Percentiles rank a stretch among this genome's conserved stretches.
Conservation (phyloP, 2,113 vertebrate species). For the Eublepharis macularius region DNA sequence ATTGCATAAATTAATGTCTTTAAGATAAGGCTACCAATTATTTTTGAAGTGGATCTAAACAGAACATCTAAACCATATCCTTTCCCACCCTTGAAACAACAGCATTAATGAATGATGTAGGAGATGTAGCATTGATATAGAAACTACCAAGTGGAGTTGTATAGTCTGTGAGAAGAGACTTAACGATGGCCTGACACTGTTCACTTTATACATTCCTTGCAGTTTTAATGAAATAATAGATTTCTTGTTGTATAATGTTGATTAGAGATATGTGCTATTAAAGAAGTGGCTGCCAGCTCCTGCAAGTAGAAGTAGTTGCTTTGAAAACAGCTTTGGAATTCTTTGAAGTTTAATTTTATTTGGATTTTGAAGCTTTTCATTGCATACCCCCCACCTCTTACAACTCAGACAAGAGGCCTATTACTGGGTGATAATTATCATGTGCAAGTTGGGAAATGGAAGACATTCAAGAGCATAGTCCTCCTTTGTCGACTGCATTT, state of each 20-base stretch:
- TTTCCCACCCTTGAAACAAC: neutral
- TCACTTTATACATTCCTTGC: neutral
- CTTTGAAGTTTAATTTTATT: neutral
- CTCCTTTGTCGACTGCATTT: neutral
- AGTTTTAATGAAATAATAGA: neutral
- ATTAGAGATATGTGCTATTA: neutral
- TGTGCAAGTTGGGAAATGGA: neutral
- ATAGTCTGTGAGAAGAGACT: neutral
- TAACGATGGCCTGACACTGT: neutral
- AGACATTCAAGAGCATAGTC: too few relatives aligned
- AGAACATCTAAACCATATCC: neutral
- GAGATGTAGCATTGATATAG: too few relatives aligned
- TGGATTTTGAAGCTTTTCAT: neutral
- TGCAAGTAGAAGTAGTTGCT: neutral
- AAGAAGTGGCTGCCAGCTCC: neutral
- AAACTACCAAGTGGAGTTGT: neutral
- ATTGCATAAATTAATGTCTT: neutral
- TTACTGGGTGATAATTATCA: neutral
- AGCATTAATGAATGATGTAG: neutral
- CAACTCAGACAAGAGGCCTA: too few relatives aligned
- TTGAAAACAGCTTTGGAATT: neutral
- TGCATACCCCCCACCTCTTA: neutral
- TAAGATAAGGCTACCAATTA: neutral
- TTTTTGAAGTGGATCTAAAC: neutral
- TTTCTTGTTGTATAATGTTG: neutral